Evolutionary conservation across 2,113 vertebrate species (phyloP), one percentile per base, ranked within the genome.

Genomic region (Desmodus rotundus): DNA sequence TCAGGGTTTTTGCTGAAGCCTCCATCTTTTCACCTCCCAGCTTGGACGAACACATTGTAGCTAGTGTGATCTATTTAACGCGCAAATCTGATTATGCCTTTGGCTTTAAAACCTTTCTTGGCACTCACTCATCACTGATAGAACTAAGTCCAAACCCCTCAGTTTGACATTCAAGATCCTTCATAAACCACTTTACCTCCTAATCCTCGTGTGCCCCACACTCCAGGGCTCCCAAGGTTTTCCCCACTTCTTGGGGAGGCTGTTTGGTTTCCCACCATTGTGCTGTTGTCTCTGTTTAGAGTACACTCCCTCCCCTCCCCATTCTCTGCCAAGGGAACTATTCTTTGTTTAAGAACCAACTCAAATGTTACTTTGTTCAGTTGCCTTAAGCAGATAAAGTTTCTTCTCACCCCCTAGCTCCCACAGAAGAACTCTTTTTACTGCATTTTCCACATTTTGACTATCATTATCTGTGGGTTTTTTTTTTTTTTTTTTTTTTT

Each of bases 61-160:
- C 41, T 56, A 47, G 43, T 45, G 63, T 76, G n/a, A 74, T 45
- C 36, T 82, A 4, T 67, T 91, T 82, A 87, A 80, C 24, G 4
- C 70, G 41, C 86, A 91, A 31, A 77, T 94, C 50, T 52, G 78
- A 56, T 24, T 43, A 17, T 65, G 47, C 65, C 8, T 72, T 96
- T 33, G 74, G 52, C 89, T 96, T 96, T 96, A 63, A 91, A 86
- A 43, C 52, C 41, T 28, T 85, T 72, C 68, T 72, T 61, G 61
- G 43, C 4, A 43, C 16, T 38, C 77, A 16, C 16, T 45, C 77
- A 16, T 50, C 16, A 24, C 31, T 10, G 31, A 24, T 38, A 68
- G 61, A 93, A 36, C 73, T 76, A 50, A 87, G 45, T 87, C 50
- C 28, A 56, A 13, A 87, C 85, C 76, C n/a, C 36, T 50, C 68